Base-by-base conservation (phyloP, 2,797 vertebrate species). In the Neosilurus mollespiculum region DNA sequence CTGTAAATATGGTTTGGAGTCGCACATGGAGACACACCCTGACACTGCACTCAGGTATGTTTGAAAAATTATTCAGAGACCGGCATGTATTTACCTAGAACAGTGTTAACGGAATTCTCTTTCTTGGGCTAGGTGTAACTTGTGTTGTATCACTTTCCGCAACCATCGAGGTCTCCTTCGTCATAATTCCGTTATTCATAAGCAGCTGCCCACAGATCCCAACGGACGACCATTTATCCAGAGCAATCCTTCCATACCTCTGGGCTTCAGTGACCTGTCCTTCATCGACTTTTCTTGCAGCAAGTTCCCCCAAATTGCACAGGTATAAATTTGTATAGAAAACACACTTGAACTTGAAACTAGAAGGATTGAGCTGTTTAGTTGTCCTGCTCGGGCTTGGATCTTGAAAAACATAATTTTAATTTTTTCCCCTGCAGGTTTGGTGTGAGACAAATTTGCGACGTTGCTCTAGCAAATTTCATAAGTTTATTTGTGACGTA, bases 371-470 rank as follows among this genome's bases (percentile, higher is more conserved):
- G 11, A 20, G 64, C 10, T 66, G 43, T 26, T 58, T 24, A 14
- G 34, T 1, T 61, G 22, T 26, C 11, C 20, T 22, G 20, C 53
- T 70, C 24, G 30, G 8, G 4, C 18, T 43, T 80, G 64, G 6
- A 0, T n/a, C 24, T 80, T 51, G n/a, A 24, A 69, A 14, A 64
- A 71, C 43, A 51, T 24, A 20, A 65, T 79, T 83, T 43, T 0
- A 0, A 20, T 61, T 75, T 61, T 16, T 30, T 80, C 53, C 18
- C 37, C 11, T 24, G n/a, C 91, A 99, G 98, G 96, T 98, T 66
- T 99, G 98, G 98, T 99, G 98, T 62, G 98, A 99, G 90, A 97
- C 96, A 0, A 99, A 99, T 92, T 94, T 99, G 18, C 94, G 98
- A 1, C 95, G 98, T 90, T 98, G 97, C 87, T 94, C 96, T 87